Percentiles rank a stretch among this genome's conserved stretches.
phyloP scores from a whole-genome alignment of 2,797 vertebrate species.

The Eurystomus glaucurus region DNA sequence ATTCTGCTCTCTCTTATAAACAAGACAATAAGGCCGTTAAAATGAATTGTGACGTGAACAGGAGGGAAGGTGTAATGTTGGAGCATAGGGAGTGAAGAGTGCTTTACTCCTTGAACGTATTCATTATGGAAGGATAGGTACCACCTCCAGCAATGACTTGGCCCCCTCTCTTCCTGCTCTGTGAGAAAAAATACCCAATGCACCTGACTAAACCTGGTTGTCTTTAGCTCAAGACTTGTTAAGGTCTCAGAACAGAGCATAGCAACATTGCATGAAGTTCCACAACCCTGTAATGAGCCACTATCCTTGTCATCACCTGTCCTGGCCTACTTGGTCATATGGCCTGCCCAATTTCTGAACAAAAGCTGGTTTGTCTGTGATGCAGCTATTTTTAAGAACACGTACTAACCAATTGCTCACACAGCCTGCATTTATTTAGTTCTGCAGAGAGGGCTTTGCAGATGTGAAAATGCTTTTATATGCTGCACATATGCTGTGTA shows the following conservation, averaged over 20 bases:
- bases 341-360: not conserved
- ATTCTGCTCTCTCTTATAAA: not conserved
- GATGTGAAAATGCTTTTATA: slow-evolving; percentile 40
- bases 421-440: slow-evolving; percentile 61
- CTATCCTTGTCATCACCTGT: slow-evolving; percentile 57
- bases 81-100: not conserved
- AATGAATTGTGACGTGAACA: not conserved
- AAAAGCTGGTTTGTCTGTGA: slow-evolving; percentile 49
- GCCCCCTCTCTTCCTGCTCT: not conserved
- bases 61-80: not conserved
- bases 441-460: not conserved
- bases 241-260: not conserved
- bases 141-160: not conserved
- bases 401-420: not conserved
- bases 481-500: not conserved
- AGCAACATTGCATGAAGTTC: not conserved
- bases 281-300: not conserved
- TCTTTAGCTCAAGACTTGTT: not conserved
- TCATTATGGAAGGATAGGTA: not conserved
- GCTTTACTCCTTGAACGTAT: not conserved
- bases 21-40: not conserved
- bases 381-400: slow-evolving; percentile 65
- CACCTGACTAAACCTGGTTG: not conserved
- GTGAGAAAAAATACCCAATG: not conserved
- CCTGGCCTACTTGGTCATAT: not conserved